Evolutionary conservation across 1,140 invertebrate species (phyloP).

Genomic region (Trinorchestia longiramus): DNA sequence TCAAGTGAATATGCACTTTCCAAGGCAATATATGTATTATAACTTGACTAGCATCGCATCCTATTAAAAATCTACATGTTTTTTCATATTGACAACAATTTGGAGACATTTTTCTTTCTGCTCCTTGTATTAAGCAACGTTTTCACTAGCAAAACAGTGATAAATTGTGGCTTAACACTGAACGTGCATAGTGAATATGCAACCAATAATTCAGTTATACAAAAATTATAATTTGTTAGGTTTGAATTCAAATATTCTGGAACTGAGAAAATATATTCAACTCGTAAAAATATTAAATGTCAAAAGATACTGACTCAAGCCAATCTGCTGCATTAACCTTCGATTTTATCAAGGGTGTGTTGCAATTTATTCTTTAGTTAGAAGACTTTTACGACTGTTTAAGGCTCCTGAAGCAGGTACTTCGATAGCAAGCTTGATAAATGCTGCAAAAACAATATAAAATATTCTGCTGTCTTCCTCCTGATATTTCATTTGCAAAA

Average conservation of each 20-base stretch:
- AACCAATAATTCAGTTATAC: neutral
- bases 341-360: neutral
- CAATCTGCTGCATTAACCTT: neutral
- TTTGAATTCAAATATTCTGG: neutral
- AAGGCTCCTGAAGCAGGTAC: neutral
- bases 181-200: neutral
- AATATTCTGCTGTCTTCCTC: neutral
- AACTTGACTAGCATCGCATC: too few relatives aligned
- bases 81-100: too few relatives aligned
- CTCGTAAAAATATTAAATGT: neutral
- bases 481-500: neutral
- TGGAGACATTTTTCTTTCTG: too few relatives aligned
- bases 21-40: too few relatives aligned
- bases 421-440: neutral
- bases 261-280: neutral
- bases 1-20: too few relatives aligned
- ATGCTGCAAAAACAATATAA: neutral
- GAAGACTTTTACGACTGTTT: neutral
- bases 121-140: too few relatives aligned
- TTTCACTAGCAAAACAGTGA: too few relatives aligned
- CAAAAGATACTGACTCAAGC: neutral
- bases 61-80: too few relatives aligned
- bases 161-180: neutral
- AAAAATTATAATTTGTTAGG: neutral
- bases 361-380: neutral